Percentiles rank a stretch among this genome's conserved stretches.
Conservation (phyloP, 1,140 invertebrate species). For the Leucophenga varia region DNA sequence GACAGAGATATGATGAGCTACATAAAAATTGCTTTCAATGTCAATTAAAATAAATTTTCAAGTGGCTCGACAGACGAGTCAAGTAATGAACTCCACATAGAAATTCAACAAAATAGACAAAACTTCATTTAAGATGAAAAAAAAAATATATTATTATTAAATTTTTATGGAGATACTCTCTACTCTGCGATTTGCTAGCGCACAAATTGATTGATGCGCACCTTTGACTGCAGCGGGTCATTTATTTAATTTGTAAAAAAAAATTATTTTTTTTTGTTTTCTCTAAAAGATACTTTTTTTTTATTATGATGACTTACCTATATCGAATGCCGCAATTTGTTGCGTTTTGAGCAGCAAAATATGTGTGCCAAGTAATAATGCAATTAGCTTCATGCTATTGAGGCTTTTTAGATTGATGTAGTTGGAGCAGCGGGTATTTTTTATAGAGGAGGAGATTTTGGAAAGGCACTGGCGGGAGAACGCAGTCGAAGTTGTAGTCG, state of each 20-base stretch:
- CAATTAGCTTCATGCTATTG: slow-evolving; percentile 24
- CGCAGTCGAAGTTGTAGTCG: slow-evolving; percentile 18
- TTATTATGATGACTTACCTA: too few species aligned
- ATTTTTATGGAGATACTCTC: too few species aligned
- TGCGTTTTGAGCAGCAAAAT: slow-evolving; percentile 39
- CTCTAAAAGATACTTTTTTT: background rate
- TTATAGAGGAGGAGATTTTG: slow-evolving; percentile 20
- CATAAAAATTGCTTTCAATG: slow-evolving; percentile 44
- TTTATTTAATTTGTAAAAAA: slow-evolving; percentile 1
- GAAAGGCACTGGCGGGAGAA: slow-evolving; percentile 55
- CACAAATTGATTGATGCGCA: too few species aligned
- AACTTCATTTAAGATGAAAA: slow-evolving; percentile 1
- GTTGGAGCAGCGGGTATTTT: slow-evolving; percentile 7
- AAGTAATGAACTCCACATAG: too few species aligned
- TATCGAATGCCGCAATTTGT: slow-evolving; percentile 40
- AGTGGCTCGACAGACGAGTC: slow-evolving; percentile 11
- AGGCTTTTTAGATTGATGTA: slow-evolving; percentile 5
- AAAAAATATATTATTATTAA: too few species aligned
- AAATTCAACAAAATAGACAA: background rate
- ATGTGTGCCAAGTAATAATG: slow-evolving; percentile 38
- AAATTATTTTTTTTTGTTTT: slow-evolving; percentile 3
- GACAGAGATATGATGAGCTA: slow-evolving; percentile 29
- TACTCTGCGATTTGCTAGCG: too few species aligned
- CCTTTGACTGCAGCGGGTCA: too few species aligned
- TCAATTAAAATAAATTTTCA: slow-evolving; percentile 40